phyloP scores from a whole-genome alignment of 2,113 vertebrate species.

The Spilogale gracilis region DNA sequence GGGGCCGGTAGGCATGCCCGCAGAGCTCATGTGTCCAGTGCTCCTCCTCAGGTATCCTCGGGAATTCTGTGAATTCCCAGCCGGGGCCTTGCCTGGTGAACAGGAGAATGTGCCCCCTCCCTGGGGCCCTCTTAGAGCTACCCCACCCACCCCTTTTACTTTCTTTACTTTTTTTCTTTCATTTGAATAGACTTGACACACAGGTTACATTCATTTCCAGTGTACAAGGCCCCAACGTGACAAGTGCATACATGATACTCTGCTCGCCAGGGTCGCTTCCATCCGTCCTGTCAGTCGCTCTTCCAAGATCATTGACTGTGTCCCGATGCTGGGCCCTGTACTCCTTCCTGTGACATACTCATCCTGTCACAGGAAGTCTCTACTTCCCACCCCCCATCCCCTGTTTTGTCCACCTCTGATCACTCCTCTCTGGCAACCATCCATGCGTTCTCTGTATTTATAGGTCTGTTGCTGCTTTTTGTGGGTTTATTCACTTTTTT shows the following conservation, averaged over 20 bases:
- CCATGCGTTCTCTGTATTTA: neutral
- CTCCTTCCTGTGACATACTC: neutral
- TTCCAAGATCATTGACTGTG: rapidly evolving
- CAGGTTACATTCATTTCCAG: neutral
- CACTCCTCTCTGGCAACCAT: neutral
- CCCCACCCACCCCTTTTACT: neutral
- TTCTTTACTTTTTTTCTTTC: neutral
- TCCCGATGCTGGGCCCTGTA: neutral
- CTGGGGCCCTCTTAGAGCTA: neutral
- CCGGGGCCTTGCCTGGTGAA: neutral
- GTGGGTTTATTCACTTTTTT: neutral
- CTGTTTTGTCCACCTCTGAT: neutral
- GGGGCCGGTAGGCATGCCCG: too few species aligned
- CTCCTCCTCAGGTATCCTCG: neutral
- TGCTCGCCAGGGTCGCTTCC: neutral
- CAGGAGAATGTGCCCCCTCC: neutral
- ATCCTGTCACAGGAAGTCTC: neutral
- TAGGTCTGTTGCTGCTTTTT: neutral
- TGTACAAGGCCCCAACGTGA: neutral
- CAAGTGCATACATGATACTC: neutral
- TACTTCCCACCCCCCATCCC: neutral
- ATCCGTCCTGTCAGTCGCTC: neutral
- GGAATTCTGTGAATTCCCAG: neutral
- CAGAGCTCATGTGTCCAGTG: neutral
- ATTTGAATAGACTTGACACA: neutral